Percentiles rank a stretch among this genome's conserved stretches.
Evolutionary conservation across 2,888 invertebrate species (phyloP).

Genomic region (Parascotia fuliginaria): DNA sequence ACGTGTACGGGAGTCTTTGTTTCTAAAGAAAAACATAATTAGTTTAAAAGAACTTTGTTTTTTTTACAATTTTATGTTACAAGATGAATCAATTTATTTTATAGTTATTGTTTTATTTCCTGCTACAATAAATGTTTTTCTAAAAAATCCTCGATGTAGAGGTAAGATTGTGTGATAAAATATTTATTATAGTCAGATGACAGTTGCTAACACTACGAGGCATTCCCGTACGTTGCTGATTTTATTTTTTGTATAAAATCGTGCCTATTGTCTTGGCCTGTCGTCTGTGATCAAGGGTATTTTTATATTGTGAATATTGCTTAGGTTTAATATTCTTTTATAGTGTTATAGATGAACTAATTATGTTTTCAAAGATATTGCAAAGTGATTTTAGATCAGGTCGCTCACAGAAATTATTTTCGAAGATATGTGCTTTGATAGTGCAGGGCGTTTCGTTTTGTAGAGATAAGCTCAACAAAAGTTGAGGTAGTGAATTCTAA

Average conservation of each 20-base stretch:
- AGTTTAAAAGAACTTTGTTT: slow-evolving; percentile 58
- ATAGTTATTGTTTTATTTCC: slow-evolving; percentile 42
- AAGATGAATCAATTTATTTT: slow-evolving; percentile 44
- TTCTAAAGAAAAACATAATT: slow-evolving; percentile 81
- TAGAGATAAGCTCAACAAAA: slow-evolving; percentile 48
- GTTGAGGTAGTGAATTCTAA: neutral
- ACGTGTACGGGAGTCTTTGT: slow-evolving; percentile 85
- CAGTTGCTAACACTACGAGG: slow-evolving; percentile 84
- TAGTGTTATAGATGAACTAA: slow-evolving; percentile 68
- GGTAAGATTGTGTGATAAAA: slow-evolving; percentile 77
- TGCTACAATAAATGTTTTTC: slow-evolving; percentile 47
- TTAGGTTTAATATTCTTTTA: slow-evolving; percentile 71
- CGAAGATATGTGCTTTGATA: slow-evolving; percentile 45
- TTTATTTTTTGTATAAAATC: slow-evolving; percentile 86
- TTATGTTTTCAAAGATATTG: slow-evolving; percentile 78
- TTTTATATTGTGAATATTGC: slow-evolving; percentile 73
- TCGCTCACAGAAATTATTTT: slow-evolving; percentile 73
- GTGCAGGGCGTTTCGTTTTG: slow-evolving; percentile 36
- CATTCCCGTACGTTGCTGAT: slow-evolving; percentile 81
- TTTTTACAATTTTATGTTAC: slow-evolving; percentile 46
- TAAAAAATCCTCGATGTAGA: slow-evolving; percentile 58
- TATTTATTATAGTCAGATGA: slow-evolving; percentile 79
- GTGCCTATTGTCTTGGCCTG: slow-evolving; percentile 84
- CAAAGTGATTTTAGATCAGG: slow-evolving; percentile 72
- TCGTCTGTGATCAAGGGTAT: slow-evolving; percentile 80